phyloP scores from a whole-genome alignment of 1,140 invertebrate species.

The Nebria ingens region DNA sequence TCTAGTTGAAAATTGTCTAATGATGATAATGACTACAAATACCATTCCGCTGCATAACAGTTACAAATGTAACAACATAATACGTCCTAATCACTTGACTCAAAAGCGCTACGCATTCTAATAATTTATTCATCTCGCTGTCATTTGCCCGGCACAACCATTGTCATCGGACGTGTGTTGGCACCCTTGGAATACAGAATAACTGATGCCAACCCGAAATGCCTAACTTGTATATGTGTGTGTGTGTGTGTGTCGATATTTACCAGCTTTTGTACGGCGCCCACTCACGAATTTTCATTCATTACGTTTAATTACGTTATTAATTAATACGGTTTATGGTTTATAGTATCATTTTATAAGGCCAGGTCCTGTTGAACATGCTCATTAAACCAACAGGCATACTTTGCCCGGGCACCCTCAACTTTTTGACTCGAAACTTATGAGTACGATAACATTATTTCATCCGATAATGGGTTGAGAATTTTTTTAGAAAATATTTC shows the following conservation, averaged over 20 bases:
- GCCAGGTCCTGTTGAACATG: not conserved
- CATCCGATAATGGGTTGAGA: no score
- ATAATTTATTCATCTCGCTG: not conserved
- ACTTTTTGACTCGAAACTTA: no score
- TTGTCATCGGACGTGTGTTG: conserved; percentile 1
- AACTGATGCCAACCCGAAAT: not conserved
- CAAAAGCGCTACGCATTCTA: not conserved
- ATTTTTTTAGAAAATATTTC: no score
- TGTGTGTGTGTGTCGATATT: no score
- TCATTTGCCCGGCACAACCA: not conserved
- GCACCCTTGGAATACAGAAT: not conserved
- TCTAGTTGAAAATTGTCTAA: no score
- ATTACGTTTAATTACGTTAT: not conserved
- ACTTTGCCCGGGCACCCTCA: no score
- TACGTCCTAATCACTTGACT: not conserved
- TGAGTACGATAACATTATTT: no score
- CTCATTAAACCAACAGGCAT: not conserved
- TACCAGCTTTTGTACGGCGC: not conserved
- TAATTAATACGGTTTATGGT: not conserved
- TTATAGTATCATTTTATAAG: not conserved
- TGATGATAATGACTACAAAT: no score
- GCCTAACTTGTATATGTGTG: no score
- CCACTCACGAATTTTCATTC: not conserved
- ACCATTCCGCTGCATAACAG: no score
- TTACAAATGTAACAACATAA: no score